Percentiles rank a stretch among this genome's conserved stretches.
Conservation (phyloP, 2,113 vertebrate species). For the Narcine bancroftii region DNA sequence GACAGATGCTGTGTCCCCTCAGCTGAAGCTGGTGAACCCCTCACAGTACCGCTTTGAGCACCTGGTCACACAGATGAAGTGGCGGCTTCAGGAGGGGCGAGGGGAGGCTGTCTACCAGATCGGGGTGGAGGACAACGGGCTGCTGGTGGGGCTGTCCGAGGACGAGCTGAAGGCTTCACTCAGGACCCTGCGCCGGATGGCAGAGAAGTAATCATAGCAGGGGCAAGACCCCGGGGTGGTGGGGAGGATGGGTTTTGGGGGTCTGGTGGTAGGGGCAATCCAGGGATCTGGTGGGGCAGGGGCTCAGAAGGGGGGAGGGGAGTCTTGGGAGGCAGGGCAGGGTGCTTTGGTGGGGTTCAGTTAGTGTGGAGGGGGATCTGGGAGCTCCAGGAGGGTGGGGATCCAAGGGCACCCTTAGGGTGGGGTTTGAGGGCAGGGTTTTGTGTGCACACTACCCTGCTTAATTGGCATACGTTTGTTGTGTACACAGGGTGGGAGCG, state of each 20-base stretch:
- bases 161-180: conserved; percentile 90
- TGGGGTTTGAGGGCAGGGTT: too few species aligned
- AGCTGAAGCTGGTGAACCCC: conserved; percentile 93
- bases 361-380: too few species aligned
- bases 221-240: too few species aligned
- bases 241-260: too few species aligned
- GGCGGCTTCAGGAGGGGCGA: conserved; percentile 90
- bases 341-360: too few species aligned
- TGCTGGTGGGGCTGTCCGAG: conserved; percentile 86
- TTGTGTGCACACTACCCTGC: neutral
- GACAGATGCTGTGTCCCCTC: conserved; percentile 22
- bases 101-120: conserved; percentile 97
- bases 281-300: too few species aligned
- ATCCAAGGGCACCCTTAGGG: too few species aligned
- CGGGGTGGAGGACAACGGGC: conserved; percentile 92
- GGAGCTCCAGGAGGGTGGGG: too few species aligned
- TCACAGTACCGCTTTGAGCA: conserved; percentile 96
- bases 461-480: conserved; percentile 7
- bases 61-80: conserved; percentile 97
- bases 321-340: too few species aligned
- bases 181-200: conserved; percentile 83
- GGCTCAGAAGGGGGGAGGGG: too few species aligned
- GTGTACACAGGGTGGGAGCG: conserved; percentile 74
- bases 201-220: too few species aligned
- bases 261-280: too few species aligned